phyloP scores from a whole-genome alignment of 2,797 vertebrate genomes.

The Leuciscus waleckii region DNA sequence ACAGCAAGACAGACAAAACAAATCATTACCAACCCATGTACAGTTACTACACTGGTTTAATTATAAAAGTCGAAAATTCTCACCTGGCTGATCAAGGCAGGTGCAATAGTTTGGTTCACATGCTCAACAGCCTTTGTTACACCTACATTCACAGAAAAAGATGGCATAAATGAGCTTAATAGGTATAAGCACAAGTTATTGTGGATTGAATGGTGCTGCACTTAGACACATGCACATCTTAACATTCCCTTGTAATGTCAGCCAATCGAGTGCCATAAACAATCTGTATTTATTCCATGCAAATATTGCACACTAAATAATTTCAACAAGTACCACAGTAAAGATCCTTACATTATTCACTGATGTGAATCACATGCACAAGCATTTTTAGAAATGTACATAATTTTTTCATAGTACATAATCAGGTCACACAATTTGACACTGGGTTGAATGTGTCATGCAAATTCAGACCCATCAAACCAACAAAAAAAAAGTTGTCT shows the following conservation, averaged over 20 bases:
- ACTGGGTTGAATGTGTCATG: not conserved
- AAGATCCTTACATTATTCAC: not conserved
- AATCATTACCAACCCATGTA: not conserved
- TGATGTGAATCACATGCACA: constrained; percentile 38
- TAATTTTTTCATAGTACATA: not conserved
- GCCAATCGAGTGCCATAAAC: not conserved
- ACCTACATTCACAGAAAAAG: constrained; percentile 85
- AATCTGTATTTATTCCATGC: not conserved
- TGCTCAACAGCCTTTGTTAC: constrained; percentile 94
- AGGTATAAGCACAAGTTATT: not conserved
- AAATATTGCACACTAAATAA: not conserved
- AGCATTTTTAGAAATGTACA: not conserved
- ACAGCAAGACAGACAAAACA: constrained; percentile 1
- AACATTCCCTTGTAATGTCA: not conserved
- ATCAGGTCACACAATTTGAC: not conserved
- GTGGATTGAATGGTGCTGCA: not conserved
- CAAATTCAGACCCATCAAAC: constrained; percentile 7
- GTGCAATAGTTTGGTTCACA: constrained; percentile 92
- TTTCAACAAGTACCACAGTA: not conserved
- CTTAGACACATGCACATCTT: constrained; percentile 9
- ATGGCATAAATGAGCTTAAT: not conserved
- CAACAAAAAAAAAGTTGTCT: not conserved
- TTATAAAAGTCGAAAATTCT: constrained; percentile 47
- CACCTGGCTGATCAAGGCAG: constrained; percentile 92
- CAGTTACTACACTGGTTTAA: not conserved